Conservation (phyloP, 2,888 invertebrate genomes). For the Panorpa germanica region DNA sequence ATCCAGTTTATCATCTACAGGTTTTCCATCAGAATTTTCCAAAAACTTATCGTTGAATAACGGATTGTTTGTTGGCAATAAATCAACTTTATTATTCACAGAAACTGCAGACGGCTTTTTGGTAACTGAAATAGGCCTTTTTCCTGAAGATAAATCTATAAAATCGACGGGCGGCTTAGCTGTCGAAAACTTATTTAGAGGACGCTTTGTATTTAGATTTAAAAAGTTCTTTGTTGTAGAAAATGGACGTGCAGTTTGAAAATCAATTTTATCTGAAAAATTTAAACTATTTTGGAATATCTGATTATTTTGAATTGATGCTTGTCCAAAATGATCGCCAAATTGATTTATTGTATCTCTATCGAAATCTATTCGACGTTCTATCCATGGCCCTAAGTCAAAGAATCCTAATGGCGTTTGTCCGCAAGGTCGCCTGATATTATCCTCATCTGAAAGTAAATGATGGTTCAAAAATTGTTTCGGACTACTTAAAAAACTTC, state of each 20-base stretch:
- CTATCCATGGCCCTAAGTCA: constrained; percentile 22
- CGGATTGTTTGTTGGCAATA: too few relatives aligned
- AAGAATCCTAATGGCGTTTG: constrained; percentile 18
- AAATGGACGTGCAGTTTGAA: constrained; percentile 16
- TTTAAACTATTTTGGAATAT: constrained; percentile 16
- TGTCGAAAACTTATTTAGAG: too few relatives aligned
- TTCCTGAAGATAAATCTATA: too few relatives aligned
- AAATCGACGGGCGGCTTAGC: too few relatives aligned
- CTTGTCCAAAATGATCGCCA: constrained; percentile 14
- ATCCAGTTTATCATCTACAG: too few relatives aligned
- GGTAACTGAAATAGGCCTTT: too few relatives aligned
- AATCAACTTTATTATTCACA: constrained; percentile 1
- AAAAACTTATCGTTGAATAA: too few relatives aligned
- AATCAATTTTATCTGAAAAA: constrained; percentile 15
- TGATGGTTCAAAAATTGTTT: too few relatives aligned
- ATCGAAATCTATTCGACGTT: constrained; percentile 13
- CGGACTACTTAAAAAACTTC: too few relatives aligned
- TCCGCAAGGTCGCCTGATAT: constrained; percentile 21
- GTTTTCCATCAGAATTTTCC: too few relatives aligned
- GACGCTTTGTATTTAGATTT: too few relatives aligned
- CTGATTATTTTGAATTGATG: constrained; percentile 17
- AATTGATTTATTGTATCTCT: constrained; percentile 12
- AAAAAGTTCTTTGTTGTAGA: constrained; percentile 18
- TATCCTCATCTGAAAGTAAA: too few relatives aligned
- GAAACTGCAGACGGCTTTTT: neutral